Conservation (phyloP, 92 coral and sea anemone genomes). For the Anthopleura xanthogrammica region DNA sequence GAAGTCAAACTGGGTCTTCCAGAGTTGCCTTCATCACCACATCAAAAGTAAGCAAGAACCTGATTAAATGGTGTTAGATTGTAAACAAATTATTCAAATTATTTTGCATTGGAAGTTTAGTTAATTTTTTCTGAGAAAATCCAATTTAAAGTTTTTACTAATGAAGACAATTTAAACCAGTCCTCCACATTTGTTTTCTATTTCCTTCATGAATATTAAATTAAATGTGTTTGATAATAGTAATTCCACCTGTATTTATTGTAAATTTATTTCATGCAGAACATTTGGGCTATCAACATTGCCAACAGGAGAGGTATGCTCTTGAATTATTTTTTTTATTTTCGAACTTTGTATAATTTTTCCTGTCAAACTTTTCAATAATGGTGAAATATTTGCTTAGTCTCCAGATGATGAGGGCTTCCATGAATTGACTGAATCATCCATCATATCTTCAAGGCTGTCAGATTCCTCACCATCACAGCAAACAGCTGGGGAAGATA, state of each 20-base stretch:
- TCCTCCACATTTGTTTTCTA: no score
- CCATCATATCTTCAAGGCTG: constrained; percentile 34
- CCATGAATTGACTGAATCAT: constrained; percentile 65
- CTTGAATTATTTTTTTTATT: neutral
- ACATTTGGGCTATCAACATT: constrained; percentile 35
- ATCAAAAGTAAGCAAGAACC: constrained; percentile 6
- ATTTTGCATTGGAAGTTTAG: neutral
- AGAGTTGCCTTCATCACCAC: constrained; percentile 60
- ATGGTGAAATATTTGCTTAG: constrained; percentile 20
- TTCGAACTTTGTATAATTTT: neutral
- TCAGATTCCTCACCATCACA: constrained; percentile 26
- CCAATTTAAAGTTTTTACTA: no score
- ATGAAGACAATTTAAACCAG: no score
- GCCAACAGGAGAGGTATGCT: constrained; percentile 22
- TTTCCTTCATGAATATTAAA: no score
- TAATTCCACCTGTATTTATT: no score
- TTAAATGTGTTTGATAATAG: no score
- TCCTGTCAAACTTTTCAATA: neutral
- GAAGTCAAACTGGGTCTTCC: constrained; percentile 81
- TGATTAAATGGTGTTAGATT: neutral
- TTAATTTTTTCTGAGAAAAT: no score
- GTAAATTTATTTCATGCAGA: neutral
- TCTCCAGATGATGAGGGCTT: constrained; percentile 92
- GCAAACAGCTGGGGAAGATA: constrained; percentile 28
- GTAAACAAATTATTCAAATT: neutral